A percentile compares a stretch with the other conserved stretches of the same genome.
These are phyloP conservation scores for Petrophora chlorosata DNA, from an alignment of 2,888 invertebrate species.

Conservation along the genomic window DNA sequence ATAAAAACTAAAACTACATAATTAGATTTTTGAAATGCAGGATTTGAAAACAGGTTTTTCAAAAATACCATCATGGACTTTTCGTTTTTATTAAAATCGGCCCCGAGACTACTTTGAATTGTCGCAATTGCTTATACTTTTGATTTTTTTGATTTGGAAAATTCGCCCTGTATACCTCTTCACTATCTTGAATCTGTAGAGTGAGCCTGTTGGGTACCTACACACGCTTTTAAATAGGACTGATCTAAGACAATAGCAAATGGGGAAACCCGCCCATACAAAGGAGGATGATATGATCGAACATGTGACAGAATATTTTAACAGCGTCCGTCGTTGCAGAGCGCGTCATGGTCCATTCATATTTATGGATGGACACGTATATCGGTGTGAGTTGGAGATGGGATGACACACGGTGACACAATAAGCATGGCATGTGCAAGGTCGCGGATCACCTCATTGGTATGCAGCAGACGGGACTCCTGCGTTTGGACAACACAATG, in stretches of 20 bases:
- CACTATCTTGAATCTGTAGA: too few species aligned
- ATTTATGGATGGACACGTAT: constrained; percentile 20
- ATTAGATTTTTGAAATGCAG: too few species aligned
- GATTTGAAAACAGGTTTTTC: too few species aligned
- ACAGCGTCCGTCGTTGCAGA: constrained; percentile 11
- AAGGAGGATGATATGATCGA: constrained; percentile 7
- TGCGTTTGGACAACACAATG: constrained; percentile 45
- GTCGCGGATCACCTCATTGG: constrained; percentile 52
- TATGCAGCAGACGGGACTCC: constrained; percentile 46
- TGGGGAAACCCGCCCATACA: constrained; percentile 2
- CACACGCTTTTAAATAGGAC: too few species aligned
- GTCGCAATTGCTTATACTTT: too few species aligned
- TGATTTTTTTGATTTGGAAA: too few species aligned
- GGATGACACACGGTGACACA: constrained; percentile 49
- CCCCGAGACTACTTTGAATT: too few species aligned
- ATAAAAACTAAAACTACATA: too few species aligned
- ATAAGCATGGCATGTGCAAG: constrained; percentile 54
- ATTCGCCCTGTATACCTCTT: too few species aligned
- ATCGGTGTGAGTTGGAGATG: constrained; percentile 29
- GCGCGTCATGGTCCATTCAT: constrained; percentile 19
- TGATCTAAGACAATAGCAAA: neutral
- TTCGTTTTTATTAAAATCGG: too few species aligned
- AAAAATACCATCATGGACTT: too few species aligned
- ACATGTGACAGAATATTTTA: constrained; percentile 10
- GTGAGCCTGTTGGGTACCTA: too few species aligned